phyloP scores from a whole-genome alignment of 2,113 vertebrate genomes.

The Asarcornis scutulata region DNA sequence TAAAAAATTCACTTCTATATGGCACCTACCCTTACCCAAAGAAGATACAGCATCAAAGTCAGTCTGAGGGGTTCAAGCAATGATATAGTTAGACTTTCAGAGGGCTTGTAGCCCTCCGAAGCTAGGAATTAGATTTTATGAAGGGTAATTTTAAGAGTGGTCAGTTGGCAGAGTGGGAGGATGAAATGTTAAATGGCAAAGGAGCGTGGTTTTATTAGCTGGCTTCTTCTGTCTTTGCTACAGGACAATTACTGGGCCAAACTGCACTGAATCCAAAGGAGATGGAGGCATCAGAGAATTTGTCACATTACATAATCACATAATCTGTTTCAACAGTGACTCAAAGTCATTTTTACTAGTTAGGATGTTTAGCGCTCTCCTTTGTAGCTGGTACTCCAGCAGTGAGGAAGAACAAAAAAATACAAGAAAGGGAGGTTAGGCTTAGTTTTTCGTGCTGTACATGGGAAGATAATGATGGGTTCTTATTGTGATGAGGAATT shows the following conservation, averaged over 20 bases:
- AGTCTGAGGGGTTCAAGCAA: slow-evolving; percentile 8
- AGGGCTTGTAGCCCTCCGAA: slow-evolving; percentile 26
- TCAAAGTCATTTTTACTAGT: background rate
- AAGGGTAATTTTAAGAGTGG: background rate
- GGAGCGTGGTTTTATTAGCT: background rate
- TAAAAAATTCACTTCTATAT: slow-evolving; percentile 3
- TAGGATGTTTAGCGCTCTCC: background rate
- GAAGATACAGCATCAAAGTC: background rate
- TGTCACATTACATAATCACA: background rate
- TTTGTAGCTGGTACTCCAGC: background rate
- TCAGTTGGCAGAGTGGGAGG: background rate
- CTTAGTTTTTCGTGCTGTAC: background rate
- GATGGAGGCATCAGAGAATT: background rate
- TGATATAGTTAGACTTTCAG: background rate
- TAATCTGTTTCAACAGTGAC: background rate
- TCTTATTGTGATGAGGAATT: background rate
- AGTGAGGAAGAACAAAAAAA: background rate
- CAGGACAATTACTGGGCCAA: background rate
- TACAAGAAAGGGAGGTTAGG: background rate
- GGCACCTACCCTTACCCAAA: background rate
- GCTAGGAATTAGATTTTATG: slow-evolving; percentile 30
- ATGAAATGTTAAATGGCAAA: background rate
- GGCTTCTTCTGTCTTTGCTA: background rate
- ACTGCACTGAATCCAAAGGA: background rate
- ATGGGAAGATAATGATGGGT: background rate